Evolutionary conservation across 2,888 invertebrate species (phyloP).

Genomic region (Andrena haemorrhoa): DNA sequence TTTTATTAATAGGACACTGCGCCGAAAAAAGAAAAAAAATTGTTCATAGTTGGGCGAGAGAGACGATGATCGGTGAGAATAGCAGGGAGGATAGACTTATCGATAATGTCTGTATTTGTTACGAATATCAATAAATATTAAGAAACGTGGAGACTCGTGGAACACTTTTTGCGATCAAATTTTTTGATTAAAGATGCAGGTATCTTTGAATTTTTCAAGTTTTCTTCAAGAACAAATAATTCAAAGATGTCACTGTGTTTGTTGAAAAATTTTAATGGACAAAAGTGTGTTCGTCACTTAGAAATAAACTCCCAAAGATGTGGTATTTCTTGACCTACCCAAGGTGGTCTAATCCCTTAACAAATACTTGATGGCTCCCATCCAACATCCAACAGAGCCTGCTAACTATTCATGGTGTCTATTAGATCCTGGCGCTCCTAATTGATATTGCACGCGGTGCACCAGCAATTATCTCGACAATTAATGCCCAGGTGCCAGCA

Average conservation of each 20-base stretch:
- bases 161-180: too few relatives aligned
- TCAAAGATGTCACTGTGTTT: too few relatives aligned
- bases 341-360: background rate
- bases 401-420: background rate
- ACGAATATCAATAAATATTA: conserved; percentile 10
- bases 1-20: background rate
- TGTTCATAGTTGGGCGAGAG: too few relatives aligned
- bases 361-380: background rate
- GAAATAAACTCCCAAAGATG: too few relatives aligned
- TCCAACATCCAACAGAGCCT: background rate
- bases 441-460: background rate
- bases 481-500: background rate
- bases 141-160: background rate
- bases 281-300: too few relatives aligned
- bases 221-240: too few relatives aligned
- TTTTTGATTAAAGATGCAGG: too few relatives aligned
- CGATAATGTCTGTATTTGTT: background rate
- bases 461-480: background rate
- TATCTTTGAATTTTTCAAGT: too few relatives aligned
- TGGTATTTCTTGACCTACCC: too few relatives aligned
- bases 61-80: too few relatives aligned
- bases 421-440: background rate
- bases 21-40: background rate
- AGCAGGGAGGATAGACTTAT: too few relatives aligned
- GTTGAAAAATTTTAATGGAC: too few relatives aligned